These are phyloP conservation scores for Caenorhabditis parvicauda DNA, from an alignment of 2,888 invertebrate genomes.

Conservation along the genomic window DNA sequence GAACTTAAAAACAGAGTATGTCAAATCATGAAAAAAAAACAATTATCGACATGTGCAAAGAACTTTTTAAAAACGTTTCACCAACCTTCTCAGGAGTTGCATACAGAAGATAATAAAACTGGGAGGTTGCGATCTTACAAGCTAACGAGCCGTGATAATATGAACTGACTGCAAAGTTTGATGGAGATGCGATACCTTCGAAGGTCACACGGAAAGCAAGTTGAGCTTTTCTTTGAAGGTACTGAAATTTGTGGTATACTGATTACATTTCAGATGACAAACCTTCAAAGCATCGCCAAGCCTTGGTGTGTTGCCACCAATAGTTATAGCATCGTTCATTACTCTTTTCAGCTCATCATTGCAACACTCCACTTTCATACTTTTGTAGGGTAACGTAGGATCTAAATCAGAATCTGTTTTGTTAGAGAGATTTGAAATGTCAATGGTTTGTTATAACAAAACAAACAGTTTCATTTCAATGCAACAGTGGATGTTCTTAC, in stretches of 20 bases:
- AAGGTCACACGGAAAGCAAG: conserved; percentile 15
- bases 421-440: background rate
- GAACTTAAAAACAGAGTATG: too few relatives aligned
- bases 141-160: conserved; percentile 28
- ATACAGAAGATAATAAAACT: conserved; percentile 17
- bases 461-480: too few relatives aligned
- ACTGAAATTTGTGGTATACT: conserved; percentile 5
- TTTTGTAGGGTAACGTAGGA: conserved; percentile 14
- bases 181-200: conserved; percentile 15
- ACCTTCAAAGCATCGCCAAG: conserved; percentile 25
- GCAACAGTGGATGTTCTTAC: too few relatives aligned
- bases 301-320: conserved; percentile 9
- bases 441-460: background rate
- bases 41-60: too few relatives aligned
- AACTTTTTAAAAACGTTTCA: too few relatives aligned
- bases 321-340: conserved; percentile 7
- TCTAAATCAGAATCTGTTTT: background rate
- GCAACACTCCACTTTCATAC: conserved; percentile 27
- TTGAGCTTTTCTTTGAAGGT: conserved; percentile 25
- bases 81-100: conserved; percentile 20
- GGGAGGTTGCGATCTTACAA: conserved; percentile 12
- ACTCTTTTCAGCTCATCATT: conserved; percentile 11
- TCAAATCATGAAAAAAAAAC: too few relatives aligned
- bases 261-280: background rate
- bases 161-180: conserved; percentile 23